These are phyloP conservation scores for Zaprionus camerounensis DNA, from an alignment of 1,140 invertebrate genomes.

Conservation along the genomic window DNA sequence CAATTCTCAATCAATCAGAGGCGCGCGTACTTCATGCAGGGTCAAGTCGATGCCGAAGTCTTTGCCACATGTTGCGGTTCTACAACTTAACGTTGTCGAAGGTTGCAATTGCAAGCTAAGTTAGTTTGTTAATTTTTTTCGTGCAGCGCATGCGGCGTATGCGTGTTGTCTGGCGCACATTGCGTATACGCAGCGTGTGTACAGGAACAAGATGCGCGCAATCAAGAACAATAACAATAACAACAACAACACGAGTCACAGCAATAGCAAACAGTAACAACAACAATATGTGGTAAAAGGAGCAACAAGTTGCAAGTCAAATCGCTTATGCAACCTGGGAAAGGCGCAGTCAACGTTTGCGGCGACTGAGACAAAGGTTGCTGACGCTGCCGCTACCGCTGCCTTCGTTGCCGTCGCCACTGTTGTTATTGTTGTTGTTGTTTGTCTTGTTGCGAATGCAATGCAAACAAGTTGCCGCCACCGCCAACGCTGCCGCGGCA, in stretches of 20 bases:
- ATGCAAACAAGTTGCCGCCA: constrained; percentile 37
- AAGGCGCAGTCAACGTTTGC: constrained; percentile 44
- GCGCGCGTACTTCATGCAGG: not conserved
- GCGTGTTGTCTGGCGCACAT: not conserved
- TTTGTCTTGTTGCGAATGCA: constrained; percentile 46
- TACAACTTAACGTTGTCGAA: not conserved
- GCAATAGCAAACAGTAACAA: not conserved
- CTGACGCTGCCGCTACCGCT: constrained; percentile 5
- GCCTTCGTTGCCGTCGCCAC: not conserved
- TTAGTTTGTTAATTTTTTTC: not conserved
- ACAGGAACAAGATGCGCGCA: not conserved
- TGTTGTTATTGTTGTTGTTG: constrained; percentile 13
- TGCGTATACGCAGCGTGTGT: constrained; percentile 36
- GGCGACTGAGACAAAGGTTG: constrained; percentile 16
- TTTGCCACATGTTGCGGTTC: not conserved
- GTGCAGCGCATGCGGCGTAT: constrained; percentile 15
- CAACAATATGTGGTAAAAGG: constrained; percentile 10
- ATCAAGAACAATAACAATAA: constrained; percentile 24
- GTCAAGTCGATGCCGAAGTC: not conserved
- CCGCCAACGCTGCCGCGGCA: constrained; percentile 24
- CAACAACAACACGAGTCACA: not conserved
- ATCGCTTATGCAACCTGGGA: constrained; percentile 51
- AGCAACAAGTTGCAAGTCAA: constrained; percentile 46
- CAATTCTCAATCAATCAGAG: not conserved
- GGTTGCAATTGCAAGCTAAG: not conserved